Evolutionary conservation across 2,113 vertebrate species (phyloP).

Genomic region (Nycticryphes semicollaris): DNA sequence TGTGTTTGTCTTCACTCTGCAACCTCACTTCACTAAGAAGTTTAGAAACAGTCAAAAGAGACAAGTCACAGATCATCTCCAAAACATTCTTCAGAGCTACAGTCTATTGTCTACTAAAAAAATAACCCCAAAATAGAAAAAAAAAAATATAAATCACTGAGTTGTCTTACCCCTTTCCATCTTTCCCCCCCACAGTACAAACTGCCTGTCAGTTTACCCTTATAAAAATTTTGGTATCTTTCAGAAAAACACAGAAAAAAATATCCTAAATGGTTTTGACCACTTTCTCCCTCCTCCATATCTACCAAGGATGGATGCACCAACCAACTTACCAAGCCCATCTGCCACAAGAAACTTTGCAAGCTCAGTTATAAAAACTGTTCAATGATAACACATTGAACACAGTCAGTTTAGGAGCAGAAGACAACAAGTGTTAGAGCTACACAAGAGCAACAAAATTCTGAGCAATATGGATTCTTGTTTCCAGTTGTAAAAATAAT

Average conservation of each 20-base stretch:
- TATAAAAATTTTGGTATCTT: background rate
- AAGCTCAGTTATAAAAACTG: background rate
- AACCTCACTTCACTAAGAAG: background rate
- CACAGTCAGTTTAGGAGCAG: background rate
- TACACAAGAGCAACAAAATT: background rate
- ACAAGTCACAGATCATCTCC: accelerated
- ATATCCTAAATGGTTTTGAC: accelerated
- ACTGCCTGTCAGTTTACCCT: too few species aligned
- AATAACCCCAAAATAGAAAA: background rate
- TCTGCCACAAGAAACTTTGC: background rate
- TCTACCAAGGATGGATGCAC: background rate
- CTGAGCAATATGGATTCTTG: background rate
- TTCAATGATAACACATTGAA: too few species aligned
- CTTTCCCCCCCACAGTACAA: background rate
- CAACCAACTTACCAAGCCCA: background rate
- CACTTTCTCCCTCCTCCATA: background rate
- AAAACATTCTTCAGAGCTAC: background rate
- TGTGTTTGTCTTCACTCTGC: background rate
- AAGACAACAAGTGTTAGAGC: background rate
- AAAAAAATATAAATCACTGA: background rate
- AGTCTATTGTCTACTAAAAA: accelerated
- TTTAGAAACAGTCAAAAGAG: background rate
- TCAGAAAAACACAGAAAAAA: background rate
- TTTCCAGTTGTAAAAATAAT: background rate
- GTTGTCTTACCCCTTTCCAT: accelerated